Evolutionary conservation across 2,797 vertebrate genomes (phyloP).

Genomic region (Notolepis coatsorum): DNA sequence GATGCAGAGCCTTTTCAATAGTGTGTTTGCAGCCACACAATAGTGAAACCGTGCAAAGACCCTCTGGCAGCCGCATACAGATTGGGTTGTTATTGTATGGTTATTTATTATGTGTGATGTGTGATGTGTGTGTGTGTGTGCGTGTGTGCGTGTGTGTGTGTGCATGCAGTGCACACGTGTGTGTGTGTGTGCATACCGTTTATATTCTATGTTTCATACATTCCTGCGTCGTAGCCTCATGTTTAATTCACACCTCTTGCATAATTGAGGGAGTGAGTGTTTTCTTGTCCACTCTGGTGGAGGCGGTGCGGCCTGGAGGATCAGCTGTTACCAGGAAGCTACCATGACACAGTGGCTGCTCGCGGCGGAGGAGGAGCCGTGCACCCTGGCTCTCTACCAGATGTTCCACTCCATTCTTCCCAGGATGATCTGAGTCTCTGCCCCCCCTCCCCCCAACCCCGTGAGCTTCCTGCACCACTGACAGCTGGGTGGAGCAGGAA

Average conservation of each 20-base stretch:
- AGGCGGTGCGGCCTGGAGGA: constrained; percentile 54
- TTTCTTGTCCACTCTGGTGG: constrained; percentile 70
- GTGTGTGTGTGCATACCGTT: constrained; percentile 21
- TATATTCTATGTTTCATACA: too few relatives aligned
- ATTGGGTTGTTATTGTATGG: constrained; percentile 45
- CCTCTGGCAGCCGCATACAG: constrained; percentile 29
- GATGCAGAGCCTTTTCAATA: not conserved
- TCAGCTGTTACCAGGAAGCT: constrained; percentile 73
- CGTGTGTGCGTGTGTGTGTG: constrained; percentile 4
- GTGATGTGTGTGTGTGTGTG: constrained; percentile 19
- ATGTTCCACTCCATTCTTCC: constrained; percentile 41
- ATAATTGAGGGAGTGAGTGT: constrained; percentile 77
- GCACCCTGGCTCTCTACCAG: constrained; percentile 42
- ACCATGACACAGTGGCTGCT: constrained; percentile 31
- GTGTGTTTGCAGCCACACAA: constrained; percentile 1
- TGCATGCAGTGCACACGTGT: constrained; percentile 46
- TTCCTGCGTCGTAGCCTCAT: constrained; percentile 60
- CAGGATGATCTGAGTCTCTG: constrained; percentile 30
- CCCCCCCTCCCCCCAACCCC: constrained; percentile 19
- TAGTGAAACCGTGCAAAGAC: constrained; percentile 5
- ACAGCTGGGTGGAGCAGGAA: constrained; percentile 25
- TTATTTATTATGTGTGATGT: constrained; percentile 19
- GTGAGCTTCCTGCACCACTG: constrained; percentile 21
- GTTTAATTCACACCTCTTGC: constrained; percentile 79
- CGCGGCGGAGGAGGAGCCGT: constrained; percentile 16